Evolutionary conservation across 2,888 invertebrate genomes (phyloP), one percentile per base, ranked within the genome.

Genomic region (Megamerina dolium): DNA sequence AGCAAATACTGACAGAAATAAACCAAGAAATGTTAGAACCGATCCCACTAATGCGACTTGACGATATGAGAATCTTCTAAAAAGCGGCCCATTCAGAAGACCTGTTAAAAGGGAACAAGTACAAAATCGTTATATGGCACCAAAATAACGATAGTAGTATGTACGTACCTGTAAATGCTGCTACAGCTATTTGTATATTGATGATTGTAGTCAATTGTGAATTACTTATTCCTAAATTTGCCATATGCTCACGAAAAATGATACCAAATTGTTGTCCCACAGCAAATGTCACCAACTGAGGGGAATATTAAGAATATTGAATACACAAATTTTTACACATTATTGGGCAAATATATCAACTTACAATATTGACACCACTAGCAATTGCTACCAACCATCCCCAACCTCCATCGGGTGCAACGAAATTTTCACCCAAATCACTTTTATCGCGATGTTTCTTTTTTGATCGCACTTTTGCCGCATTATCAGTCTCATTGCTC

Each of bases 321-420:
- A n/a, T n/a, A n/a, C n/a, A n/a, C n/a, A n/a, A n/a, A n/a, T n/a
- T n/a, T n/a, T n/a, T n/a, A n/a, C n/a, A n/a, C n/a, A n/a, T n/a
- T n/a, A n/a, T n/a, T n/a, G n/a, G n/a, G n/a, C n/a, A n/a, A n/a
- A n/a, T n/a, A n/a, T n/a, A n/a, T n/a, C n/a, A 26, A 78, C 81
- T 79, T 70, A 85, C 85, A 58, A 83, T 85, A 41, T 82, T 81
- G 56, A 82, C 74, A 57, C 84, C 85, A 50, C 81, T 80, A n/a
- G 83, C 84, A 18, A 83, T 57, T 17, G 83, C 77, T 38, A 86
- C 76, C 64, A 84, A 73, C 85, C 85, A 86, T 3, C 70, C 70
- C 84, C 84, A 86, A 1, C 85, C 85, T 1, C 86, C 86, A 64
- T 86, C 85, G 0, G 85, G 85, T 3, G 84, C 78, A 33, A 78